Evolutionary conservation across 2,888 invertebrate genomes (phyloP).

Genomic region (Catocala nupta): DNA sequence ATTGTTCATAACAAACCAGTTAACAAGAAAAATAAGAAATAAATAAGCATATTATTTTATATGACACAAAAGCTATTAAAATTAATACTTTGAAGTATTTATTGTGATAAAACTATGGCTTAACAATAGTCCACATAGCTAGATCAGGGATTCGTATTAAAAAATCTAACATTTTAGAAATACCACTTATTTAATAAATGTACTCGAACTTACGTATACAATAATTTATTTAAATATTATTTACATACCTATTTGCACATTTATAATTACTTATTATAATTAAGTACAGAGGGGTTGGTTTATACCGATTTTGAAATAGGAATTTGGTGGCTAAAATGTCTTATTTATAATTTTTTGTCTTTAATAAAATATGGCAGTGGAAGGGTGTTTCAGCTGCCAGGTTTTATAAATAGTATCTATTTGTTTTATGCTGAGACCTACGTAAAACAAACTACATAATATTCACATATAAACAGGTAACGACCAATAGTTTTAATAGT

Average conservation of each 20-base stretch:
- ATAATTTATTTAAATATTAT: constrained; percentile 71
- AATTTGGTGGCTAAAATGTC: constrained; percentile 20
- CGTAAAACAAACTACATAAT: too few relatives aligned
- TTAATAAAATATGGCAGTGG: too few relatives aligned
- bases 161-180: constrained; percentile 63
- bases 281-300: constrained; percentile 39
- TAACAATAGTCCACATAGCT: constrained; percentile 41
- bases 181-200: constrained; percentile 45
- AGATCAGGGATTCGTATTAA: constrained; percentile 57
- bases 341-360: background rate
- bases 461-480: too few relatives aligned
- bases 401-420: too few relatives aligned
- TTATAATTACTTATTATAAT: constrained; percentile 32
- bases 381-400: too few relatives aligned
- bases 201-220: constrained; percentile 65
- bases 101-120: constrained; percentile 41
- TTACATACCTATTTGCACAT: constrained; percentile 54
- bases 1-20: constrained; percentile 29
- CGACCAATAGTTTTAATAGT: too few relatives aligned
- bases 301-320: constrained; percentile 4
- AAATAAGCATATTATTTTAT: constrained; percentile 44
- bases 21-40: constrained; percentile 33
- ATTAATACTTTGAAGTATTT: constrained; percentile 46
- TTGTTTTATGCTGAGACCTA: too few relatives aligned
- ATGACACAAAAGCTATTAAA: constrained; percentile 52